Evolutionary conservation across 2,797 vertebrate genomes (phyloP), one percentile per base, ranked within the genome.

Genomic region (Sebastes diaconus): DNA sequence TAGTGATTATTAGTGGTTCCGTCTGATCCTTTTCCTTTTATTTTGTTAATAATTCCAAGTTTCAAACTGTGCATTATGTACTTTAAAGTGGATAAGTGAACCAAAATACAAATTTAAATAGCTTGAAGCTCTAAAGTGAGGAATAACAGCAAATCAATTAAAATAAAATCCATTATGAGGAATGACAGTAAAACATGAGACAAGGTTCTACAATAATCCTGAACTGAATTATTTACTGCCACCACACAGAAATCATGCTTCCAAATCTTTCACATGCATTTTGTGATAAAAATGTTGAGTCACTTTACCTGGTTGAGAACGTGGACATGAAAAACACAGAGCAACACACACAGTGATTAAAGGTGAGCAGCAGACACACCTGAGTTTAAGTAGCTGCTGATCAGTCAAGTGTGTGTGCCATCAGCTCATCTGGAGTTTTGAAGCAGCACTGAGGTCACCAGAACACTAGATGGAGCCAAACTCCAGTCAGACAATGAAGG

Each of bases 321-420:
- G 5, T 11, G 1, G 22, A 25, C 1, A 59, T 3, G 32, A 52
- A 30, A 58, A 16, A 46, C 42, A 54, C 46, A 59, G 58, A 63
- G 25, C 20, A 68, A 52, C 30, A 65, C 54, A 46, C 16, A 68
- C 18, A 25, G 27, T 32, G 34, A 74, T 32, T n/a, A 6, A 46
- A 85, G 0, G 0, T 14, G 20, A 18, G 6, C 2, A 4, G 0
- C 1, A 2, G 2, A 22, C 80, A 81, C 90, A 90, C 71, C 86
- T 90, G 90, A 61, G 8, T 36, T 93, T 85, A 93, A 91, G 78
- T 91, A 91, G 72, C 75, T 57, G 74, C 73, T 89, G n/a, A 88
- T 77, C 32, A 75, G 34, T 64, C 83, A 71, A 24, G 79, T 22
- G 57, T 88, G 89, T 70, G 58, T 5, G 4, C 5, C 25, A 22